Conservation (phyloP, 2,113 vertebrate genomes). For the Pelobates fuscus region DNA sequence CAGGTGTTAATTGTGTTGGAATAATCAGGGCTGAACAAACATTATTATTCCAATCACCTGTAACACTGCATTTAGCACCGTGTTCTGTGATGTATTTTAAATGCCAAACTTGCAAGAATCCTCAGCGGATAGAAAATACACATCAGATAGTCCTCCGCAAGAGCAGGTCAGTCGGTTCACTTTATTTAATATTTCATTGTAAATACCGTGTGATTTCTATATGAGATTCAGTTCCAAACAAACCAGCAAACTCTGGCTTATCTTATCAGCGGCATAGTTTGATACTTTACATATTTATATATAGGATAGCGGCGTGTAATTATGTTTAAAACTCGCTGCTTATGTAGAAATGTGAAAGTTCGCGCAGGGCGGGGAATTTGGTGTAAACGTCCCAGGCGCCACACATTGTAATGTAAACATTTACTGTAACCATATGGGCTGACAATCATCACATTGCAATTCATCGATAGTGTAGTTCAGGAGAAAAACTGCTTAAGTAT, state of each 20-base stretch:
- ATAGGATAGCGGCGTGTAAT: no score
- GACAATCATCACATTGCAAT: no score
- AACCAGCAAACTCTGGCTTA: neutral
- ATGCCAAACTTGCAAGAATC: slow-evolving; percentile 18
- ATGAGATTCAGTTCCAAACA: neutral
- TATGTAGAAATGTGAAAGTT: neutral
- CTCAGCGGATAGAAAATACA: slow-evolving; percentile 21
- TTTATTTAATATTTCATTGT: slow-evolving; percentile 15
- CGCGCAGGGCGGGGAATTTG: neutral
- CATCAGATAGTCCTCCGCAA: slow-evolving; percentile 2
- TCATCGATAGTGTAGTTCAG: no score
- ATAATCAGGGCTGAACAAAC: neutral
- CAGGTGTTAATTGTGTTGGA: neutral
- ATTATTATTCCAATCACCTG: slow-evolving; percentile 2
- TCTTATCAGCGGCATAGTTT: no score
- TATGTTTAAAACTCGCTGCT: no score
- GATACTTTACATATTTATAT: no score
- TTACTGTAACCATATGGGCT: no score
- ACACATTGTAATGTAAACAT: no score
- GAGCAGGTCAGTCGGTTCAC: slow-evolving; percentile 5
- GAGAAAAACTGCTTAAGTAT: no score
- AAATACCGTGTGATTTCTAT: neutral
- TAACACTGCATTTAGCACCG: neutral
- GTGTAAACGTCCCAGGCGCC: no score
- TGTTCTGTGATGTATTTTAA: slow-evolving; percentile 1